Conservation (phyloP, 2,797 vertebrate species). For the Leontopithecus rosalia region DNA sequence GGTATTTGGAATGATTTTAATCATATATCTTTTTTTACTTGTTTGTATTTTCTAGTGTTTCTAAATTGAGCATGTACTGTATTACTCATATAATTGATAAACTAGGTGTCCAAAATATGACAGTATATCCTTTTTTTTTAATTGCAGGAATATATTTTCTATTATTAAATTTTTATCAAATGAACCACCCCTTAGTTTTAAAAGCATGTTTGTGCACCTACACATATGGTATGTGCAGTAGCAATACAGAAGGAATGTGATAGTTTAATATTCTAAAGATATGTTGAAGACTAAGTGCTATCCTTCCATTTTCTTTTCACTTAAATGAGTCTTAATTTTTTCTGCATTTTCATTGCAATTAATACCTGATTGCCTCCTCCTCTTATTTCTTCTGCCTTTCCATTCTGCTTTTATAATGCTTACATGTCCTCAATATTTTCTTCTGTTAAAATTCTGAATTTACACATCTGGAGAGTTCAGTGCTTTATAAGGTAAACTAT, state of each 20-base stretch:
- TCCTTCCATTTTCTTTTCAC: slow-evolving; percentile 26
- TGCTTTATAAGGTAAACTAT: slow-evolving; percentile 24
- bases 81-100: neutral
- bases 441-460: slow-evolving; percentile 28
- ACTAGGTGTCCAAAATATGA: neutral
- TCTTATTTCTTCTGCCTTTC: neutral
- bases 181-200: neutral
- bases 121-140: neutral
- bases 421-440: neutral
- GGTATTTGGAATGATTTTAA: slow-evolving; percentile 26
- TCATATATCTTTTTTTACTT: slow-evolving; percentile 3
- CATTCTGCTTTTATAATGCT: neutral
- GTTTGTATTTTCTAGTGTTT: slow-evolving; percentile 52
- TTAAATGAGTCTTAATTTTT: neutral
- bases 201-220: neutral
- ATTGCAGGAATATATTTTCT: neutral
- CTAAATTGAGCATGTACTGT: neutral
- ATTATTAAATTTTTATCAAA: neutral
- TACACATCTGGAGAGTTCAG: neutral
- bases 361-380: neutral
- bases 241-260: neutral
- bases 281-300: neutral
- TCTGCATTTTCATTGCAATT: neutral
- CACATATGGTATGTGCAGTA: neutral
- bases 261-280: neutral